phyloP scores from a whole-genome alignment of 2,113 vertebrate species.

The Echinops telfairi region DNA sequence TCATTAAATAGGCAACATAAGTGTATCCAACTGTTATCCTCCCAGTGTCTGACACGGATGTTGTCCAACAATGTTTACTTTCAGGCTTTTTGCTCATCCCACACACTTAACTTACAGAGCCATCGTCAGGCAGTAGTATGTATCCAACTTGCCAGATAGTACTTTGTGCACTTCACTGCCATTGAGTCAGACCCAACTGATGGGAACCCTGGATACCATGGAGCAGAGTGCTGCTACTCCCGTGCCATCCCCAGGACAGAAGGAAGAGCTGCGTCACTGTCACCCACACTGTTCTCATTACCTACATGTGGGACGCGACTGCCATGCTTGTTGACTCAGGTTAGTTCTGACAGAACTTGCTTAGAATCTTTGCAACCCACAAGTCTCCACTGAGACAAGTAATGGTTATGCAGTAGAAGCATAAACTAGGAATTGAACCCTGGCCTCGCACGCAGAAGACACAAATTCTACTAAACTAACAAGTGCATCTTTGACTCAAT shows the following conservation, averaged over 20 bases:
- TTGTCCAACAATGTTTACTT: background rate
- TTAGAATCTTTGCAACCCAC: background rate
- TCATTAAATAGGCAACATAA: background rate
- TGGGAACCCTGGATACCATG: background rate
- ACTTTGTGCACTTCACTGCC: background rate
- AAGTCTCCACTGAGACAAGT: background rate
- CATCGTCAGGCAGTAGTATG: background rate
- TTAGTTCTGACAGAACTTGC: background rate
- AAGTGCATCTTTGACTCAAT: background rate
- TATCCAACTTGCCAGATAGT: background rate
- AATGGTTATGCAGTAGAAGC: background rate
- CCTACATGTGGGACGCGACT: background rate
- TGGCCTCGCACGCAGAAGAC: background rate
- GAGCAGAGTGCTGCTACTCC: background rate
- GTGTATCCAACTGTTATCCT: background rate
- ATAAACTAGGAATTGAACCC: background rate
- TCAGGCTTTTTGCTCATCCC: background rate
- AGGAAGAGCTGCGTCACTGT: background rate
- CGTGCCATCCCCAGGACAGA: background rate
- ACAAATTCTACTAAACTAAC: background rate
- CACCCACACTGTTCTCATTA: background rate
- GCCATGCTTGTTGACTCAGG: background rate
- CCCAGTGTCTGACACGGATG: background rate
- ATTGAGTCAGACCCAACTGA: background rate
- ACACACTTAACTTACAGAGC: background rate